Evolutionary conservation across 2,888 invertebrate species (phyloP), one percentile per base, ranked within the genome.

Genomic region (Amiota minor): DNA sequence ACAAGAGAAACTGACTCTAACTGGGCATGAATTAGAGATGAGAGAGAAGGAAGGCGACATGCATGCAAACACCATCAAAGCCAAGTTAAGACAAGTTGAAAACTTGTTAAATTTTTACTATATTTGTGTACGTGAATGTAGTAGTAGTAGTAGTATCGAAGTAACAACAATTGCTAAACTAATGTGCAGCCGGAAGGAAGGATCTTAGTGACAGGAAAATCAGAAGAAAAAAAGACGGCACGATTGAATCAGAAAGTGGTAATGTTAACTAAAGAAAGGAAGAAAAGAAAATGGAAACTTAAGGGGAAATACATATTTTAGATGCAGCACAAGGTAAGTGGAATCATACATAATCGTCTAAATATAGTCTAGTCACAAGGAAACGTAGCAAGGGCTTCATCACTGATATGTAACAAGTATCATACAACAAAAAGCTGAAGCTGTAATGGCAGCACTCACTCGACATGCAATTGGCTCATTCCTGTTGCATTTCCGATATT

Each of bases 91-190:
- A 49, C 68, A 67, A 68, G 56, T 45, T 49, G 61, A 65, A 56
- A 72, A 72, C 72, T 72, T 72, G 56, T 72, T 67, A 65, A 53
- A 68, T 68, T 50, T 68, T 65, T 47, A 65, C 47, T 47, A 65
- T 65, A 35, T 35, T 35, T 35, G 6, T 35, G 35, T 35, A 35
- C 35, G 35, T 35, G 35, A 35, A 35, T 23, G 1, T 23, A 23
- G 23, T 23, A 23, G 23, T 23, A 23, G 23, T 23, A 23, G 23
- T 3, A 23, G 23, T 23, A 23, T 1, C 3, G 3, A 3, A 35
- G 35, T 35, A 35, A 35, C 35, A 35, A 35, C 35, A 35, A 35
- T 35, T 35, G 35, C 4, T 14, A 50, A 68, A 68, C 67, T 68
- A 53, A 53, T 68, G 53, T 50, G 50, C 14, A 23, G 12, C 23